phyloP scores from a whole-genome alignment of 1,140 invertebrate genomes.

The Spodoptera litura region DNA sequence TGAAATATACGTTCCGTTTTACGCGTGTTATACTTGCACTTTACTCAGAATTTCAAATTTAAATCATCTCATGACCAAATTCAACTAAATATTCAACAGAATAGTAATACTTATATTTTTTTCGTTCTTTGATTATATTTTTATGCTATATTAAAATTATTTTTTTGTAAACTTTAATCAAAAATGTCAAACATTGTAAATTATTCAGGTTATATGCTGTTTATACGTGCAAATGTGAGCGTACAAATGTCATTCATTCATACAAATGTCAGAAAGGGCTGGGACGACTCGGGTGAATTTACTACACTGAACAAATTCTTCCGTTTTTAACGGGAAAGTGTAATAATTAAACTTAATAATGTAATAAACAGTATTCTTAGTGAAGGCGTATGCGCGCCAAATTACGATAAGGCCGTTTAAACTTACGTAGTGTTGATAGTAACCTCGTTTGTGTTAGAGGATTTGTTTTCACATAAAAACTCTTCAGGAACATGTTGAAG shows the following conservation, averaged over 20 bases:
- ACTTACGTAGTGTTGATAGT: constrained; percentile 51
- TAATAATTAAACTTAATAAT: constrained; percentile 73
- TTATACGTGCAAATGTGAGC: constrained; percentile 59
- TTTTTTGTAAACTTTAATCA: not conserved
- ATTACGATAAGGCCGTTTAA: constrained; percentile 54
- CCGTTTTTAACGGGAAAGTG: constrained; percentile 59
- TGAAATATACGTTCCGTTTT: constrained; percentile 69
- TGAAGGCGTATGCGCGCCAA: constrained; percentile 65
- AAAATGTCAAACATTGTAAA: constrained; percentile 39
- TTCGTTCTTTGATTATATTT: too few species aligned
- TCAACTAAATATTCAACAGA: too few species aligned
- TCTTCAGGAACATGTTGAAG: constrained; percentile 83
- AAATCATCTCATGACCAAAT: not conserved
- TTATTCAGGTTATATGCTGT: constrained; percentile 55
- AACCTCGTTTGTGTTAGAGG: constrained; percentile 54
- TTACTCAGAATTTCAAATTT: not conserved
- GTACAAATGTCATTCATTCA: constrained; percentile 74
- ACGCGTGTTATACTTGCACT: constrained; percentile 14
- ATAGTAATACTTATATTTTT: too few species aligned
- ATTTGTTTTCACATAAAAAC: constrained; percentile 68
- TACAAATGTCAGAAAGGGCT: constrained; percentile 79
- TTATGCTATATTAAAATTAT: too few species aligned
- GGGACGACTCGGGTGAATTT: constrained; percentile 62
- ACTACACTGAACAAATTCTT: constrained; percentile 61
- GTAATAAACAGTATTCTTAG: constrained; percentile 62